Evolutionary conservation across 2,113 vertebrate genomes (phyloP).

Genomic region (Pan paniscus): DNA sequence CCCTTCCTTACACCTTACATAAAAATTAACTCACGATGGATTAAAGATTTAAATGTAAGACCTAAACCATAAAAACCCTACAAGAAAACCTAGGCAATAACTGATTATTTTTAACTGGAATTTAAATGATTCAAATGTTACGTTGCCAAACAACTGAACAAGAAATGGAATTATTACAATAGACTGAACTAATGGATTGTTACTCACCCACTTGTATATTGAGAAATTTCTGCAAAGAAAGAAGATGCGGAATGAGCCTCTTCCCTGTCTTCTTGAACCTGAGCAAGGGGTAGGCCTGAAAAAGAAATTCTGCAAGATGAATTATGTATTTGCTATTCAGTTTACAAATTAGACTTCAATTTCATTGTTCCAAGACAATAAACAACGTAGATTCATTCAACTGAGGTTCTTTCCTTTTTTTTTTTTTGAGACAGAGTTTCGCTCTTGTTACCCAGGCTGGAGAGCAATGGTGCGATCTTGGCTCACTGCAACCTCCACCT

Average conservation of each 20-base stretch:
- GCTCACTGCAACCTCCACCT: too few species aligned
- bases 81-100: background rate
- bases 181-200: background rate
- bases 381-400: background rate
- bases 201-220: constrained; percentile 89
- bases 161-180: constrained; percentile 16
- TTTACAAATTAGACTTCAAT: background rate
- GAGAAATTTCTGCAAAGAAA: constrained; percentile 87
- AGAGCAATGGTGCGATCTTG: too few species aligned
- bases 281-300: constrained; percentile 84
- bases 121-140: constrained; percentile 42
- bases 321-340: constrained; percentile 5
- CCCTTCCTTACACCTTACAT: too few species aligned
- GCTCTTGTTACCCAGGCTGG: too few species aligned
- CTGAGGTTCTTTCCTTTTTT: background rate
- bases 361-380: constrained; percentile 3
- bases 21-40: too few species aligned
- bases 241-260: constrained; percentile 88
- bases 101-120: background rate
- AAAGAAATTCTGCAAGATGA: constrained; percentile 56
- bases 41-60: too few species aligned
- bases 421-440: too few species aligned
- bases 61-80: too few species aligned
- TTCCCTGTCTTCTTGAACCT: constrained; percentile 86
- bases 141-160: background rate